Evolutionary conservation across 2,797 vertebrate genomes (phyloP).

Genomic region (Mus minutoides): DNA sequence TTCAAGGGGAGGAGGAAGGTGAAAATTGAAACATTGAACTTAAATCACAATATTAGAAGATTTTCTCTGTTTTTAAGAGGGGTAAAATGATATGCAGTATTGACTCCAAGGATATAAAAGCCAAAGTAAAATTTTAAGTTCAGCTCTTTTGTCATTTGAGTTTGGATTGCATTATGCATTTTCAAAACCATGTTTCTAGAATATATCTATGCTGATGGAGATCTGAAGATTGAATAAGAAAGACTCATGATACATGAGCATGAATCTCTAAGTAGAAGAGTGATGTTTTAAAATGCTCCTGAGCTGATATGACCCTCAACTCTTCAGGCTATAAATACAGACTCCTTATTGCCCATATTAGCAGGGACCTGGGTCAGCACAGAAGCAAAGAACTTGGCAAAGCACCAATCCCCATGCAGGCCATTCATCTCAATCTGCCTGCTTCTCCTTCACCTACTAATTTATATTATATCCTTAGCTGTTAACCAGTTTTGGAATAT

Average conservation of each 20-base stretch:
- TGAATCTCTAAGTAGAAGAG: constrained; percentile 32
- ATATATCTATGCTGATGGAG: neutral
- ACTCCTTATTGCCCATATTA: constrained; percentile 43
- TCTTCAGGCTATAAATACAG: constrained; percentile 37
- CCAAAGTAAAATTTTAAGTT: neutral
- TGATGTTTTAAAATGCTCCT: constrained; percentile 54
- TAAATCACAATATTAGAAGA: neutral
- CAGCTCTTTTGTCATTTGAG: neutral
- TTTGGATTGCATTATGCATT: neutral
- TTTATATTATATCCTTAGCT: constrained; percentile 53
- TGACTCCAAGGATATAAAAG: neutral
- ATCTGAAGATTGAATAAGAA: neutral
- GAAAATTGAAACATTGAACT: neutral
- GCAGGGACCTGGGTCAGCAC: constrained; percentile 52
- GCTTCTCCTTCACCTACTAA: constrained; percentile 46
- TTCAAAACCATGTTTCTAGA: neutral
- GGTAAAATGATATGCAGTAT: neutral
- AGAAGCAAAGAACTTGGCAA: constrained; percentile 26
- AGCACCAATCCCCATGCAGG: neutral
- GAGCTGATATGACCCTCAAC: neutral
- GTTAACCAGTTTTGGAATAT: constrained; percentile 52
- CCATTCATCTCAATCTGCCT: constrained; percentile 46
- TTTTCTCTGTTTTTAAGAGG: neutral
- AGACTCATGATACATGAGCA: neutral
- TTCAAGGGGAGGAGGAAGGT: neutral